Evolutionary conservation across 2,888 invertebrate genomes (phyloP), one percentile per base, ranked within the genome.

Genomic region (Idaea aversata): DNA sequence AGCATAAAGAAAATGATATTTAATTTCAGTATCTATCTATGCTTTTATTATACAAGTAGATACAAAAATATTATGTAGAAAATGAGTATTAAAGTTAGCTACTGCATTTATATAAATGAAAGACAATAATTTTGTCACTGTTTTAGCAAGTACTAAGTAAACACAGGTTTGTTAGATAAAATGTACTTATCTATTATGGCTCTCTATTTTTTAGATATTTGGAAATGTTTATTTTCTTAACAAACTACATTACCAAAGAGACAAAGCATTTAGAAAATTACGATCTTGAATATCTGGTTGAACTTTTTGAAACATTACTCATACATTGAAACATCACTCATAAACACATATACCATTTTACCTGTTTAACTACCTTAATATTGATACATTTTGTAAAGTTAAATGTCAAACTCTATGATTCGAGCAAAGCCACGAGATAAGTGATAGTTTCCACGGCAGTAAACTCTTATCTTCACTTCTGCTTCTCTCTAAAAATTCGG

Each of bases 31-130:
- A 47, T 47, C 47, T 47, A 47, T 47, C 10, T 47, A 90, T 88
- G 90, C 89, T 91, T 90, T 82, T 87, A 85, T 87, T 85, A 83
- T 69, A 25, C 86, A 81, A 82, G 90, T 92, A 92, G 91, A 82
- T 74, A 75, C 87, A 72, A 84, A 83, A 75, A 85, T 80, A 75
- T 75, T 80, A 75, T 75, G 88, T 90, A 88, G 90, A 84, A 84
- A 80, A 81, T 77, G 83, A 83, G 80, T 83, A 82, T 68, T 78
- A 79, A 69, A 68, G 69, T 82, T 87, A 86, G 86, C 84, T 84
- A 81, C 78, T 83, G 86, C 82, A 83, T 85, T 86, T 85, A 76
- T 73, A 75, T 72, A 62, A 68, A 72, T 70, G 64, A 72, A 67
- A 61, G 66, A 68, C 68, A 70, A 70, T 78, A 73, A 79, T 72